These are phyloP conservation scores for Pelmatolapia mariae DNA, from an alignment of 2,113 vertebrate species.

Conservation along the genomic window DNA sequence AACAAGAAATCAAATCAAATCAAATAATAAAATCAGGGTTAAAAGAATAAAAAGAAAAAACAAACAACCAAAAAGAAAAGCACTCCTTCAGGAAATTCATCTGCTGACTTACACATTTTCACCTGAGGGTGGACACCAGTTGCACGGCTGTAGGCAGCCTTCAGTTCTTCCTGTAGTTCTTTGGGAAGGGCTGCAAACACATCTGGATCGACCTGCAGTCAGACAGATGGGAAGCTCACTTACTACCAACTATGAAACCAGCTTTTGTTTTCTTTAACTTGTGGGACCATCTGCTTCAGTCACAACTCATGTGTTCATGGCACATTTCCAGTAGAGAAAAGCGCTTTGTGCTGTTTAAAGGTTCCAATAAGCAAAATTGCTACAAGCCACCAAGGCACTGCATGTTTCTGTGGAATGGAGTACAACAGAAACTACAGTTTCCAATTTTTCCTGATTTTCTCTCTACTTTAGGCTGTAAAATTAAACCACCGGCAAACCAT, in stretches of 20 bases:
- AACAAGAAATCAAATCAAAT: background rate
- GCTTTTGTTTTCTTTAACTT: background rate
- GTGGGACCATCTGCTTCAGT: background rate
- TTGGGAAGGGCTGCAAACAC: conserved; percentile 91
- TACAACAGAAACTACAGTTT: background rate
- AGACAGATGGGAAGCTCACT: background rate
- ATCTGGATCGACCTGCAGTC: conserved; percentile 88
- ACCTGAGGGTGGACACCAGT: conserved; percentile 65
- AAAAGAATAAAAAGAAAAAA: background rate
- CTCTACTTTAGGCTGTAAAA: background rate
- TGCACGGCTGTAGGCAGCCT: conserved; percentile 82
- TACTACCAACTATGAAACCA: background rate
- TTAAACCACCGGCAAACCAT: background rate
- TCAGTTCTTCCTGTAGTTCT: conserved; percentile 92
- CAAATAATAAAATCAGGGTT: background rate
- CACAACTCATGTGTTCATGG: background rate
- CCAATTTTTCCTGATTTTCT: background rate
- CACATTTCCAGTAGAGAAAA: background rate
- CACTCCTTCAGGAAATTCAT: background rate
- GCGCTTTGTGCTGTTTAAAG: background rate
- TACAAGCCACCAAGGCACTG: background rate
- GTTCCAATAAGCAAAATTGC: background rate
- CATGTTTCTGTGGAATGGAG: background rate
- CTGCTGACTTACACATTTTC: conserved; percentile 36
- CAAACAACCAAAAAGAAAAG: background rate